phyloP scores from a whole-genome alignment of 2,113 vertebrate species.

The Baryphthengus martii region DNA sequence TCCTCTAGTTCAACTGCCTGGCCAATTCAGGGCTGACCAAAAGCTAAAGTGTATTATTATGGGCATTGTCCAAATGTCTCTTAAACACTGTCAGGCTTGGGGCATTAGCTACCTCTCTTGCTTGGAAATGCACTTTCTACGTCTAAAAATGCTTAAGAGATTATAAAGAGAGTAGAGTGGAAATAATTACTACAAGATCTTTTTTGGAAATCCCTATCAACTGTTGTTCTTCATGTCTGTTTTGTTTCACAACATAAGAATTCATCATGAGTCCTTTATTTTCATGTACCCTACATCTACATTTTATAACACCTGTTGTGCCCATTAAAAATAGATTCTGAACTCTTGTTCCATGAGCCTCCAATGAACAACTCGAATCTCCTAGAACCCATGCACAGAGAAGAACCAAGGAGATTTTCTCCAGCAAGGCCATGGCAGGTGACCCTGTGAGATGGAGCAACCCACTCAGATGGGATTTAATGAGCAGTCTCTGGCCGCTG shows the following conservation, averaged over 20 bases:
- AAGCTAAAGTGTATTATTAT: not conserved
- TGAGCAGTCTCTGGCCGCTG: not conserved
- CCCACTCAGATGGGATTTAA: not conserved
- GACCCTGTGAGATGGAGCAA: not conserved
- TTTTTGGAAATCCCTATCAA: not conserved
- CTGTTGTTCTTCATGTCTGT: not conserved
- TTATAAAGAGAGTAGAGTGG: not conserved
- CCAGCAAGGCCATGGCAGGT: accelerated
- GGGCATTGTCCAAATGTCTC: not conserved
- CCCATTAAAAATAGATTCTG: not conserved
- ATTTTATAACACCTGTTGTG: not conserved
- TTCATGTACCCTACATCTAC: not conserved
- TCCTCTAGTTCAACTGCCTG: not conserved
- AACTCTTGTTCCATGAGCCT: not conserved
- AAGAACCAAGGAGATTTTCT: not conserved
- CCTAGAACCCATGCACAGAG: not conserved
- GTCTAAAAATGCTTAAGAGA: not conserved
- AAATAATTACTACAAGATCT: not conserved
- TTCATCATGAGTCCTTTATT: not conserved
- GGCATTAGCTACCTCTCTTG: not conserved
- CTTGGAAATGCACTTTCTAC: not conserved
- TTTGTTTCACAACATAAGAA: not conserved
- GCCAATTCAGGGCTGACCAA: not conserved
- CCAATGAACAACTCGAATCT: not conserved
- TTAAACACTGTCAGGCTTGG: not conserved